Evolutionary conservation across 64 coral and sea anemone species (phyloP).

Genomic region (Stichodactyla helianthus): DNA sequence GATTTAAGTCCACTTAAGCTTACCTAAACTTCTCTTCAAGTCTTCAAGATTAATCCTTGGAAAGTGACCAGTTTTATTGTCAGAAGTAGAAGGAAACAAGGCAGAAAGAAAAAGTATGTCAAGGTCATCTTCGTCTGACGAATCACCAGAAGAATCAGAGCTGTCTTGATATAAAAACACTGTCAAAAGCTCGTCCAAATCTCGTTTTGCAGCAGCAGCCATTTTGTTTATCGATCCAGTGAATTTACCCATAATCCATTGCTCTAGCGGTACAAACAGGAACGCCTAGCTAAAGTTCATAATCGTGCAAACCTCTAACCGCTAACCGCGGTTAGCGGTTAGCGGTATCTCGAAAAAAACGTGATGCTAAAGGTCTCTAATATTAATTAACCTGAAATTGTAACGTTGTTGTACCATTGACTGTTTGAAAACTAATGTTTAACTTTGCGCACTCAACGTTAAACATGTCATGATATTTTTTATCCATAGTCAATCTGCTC

Average conservation of each 20-base stretch:
- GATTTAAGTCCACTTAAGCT: conserved; percentile 19
- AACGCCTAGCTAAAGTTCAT: conserved; percentile 19
- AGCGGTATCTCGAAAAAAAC: no score
- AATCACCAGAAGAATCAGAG: conserved; percentile 13
- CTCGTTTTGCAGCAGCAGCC: conserved; percentile 15
- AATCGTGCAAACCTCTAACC: no score
- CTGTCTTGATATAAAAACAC: conserved; percentile 20
- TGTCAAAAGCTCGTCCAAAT: conserved; percentile 8
- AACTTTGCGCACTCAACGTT: no score
- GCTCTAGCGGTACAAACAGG: no score
- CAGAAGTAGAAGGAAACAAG: conserved; percentile 14
- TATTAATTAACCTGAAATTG: no score
- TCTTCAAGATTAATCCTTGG: conserved; percentile 10
- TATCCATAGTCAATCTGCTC: no score
- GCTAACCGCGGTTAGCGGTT: no score
- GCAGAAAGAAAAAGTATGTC: conserved; percentile 19
- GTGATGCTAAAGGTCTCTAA: no score
- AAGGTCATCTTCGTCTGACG: conserved; percentile 16
- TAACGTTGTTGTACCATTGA: no score
- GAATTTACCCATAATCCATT: no score
- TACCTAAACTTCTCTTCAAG: conserved; percentile 17
- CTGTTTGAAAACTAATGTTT: no score
- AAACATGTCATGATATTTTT: no score
- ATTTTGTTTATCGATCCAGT: conserved; percentile 7
- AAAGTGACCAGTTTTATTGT: conserved; percentile 15